Evolutionary conservation across 2,888 invertebrate species (phyloP).

Genomic region (Agrotis ipsilon): DNA sequence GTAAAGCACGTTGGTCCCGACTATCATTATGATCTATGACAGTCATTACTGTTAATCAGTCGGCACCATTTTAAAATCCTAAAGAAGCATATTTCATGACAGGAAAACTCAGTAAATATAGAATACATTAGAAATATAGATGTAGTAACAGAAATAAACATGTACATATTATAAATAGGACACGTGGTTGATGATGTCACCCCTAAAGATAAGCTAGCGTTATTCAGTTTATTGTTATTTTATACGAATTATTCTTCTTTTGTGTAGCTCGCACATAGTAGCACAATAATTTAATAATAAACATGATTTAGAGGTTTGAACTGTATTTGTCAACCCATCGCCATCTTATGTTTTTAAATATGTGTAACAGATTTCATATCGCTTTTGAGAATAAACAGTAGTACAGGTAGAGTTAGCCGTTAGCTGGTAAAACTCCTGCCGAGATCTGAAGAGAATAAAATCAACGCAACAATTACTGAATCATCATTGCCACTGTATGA

Average conservation of each 20-base stretch:
- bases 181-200: constrained; percentile 34
- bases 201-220: constrained; percentile 17
- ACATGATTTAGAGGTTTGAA: neutral
- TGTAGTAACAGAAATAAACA: constrained; percentile 19
- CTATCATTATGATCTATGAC: too few relatives aligned
- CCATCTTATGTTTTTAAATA: neutral
- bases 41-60: too few relatives aligned
- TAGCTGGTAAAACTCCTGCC: too few relatives aligned
- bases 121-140: constrained; percentile 13
- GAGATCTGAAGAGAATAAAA: too few relatives aligned
- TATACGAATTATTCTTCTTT: constrained; percentile 1
- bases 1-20: too few relatives aligned
- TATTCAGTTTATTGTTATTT: constrained; percentile 19
- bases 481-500: too few relatives aligned
- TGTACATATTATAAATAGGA: neutral
- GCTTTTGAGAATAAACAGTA: too few relatives aligned
- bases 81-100: neutral
- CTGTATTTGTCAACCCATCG: neutral
- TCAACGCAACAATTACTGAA: too few relatives aligned
- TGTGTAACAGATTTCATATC: too few relatives aligned
- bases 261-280: neutral
- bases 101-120: constrained; percentile 30
- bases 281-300: neutral
- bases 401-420: too few relatives aligned
- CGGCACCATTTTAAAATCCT: neutral